phyloP scores from a whole-genome alignment of 2,113 vertebrate species.

The Sander lucioperca region DNA sequence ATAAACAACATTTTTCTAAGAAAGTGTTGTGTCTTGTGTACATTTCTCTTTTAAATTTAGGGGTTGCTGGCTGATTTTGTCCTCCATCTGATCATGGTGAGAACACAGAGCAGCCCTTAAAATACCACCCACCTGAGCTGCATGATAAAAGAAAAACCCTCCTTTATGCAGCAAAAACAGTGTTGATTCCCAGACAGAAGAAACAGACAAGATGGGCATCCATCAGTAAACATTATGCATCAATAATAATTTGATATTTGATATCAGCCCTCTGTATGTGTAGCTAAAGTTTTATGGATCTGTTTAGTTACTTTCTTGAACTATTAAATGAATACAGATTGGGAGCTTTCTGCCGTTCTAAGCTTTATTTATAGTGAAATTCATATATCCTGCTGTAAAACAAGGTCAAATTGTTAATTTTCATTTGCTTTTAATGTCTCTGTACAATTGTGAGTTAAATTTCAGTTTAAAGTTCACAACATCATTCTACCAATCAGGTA shows the following conservation, averaged over 20 bases:
- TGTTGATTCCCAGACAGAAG: neutral
- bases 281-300: neutral
- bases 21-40: neutral
- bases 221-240: slow-evolving; percentile 15
- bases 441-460: neutral
- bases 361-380: no score
- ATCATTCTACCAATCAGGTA: neutral
- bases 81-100: neutral
- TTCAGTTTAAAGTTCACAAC: neutral
- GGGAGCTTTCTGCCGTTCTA: neutral
- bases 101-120: slow-evolving; percentile 26
- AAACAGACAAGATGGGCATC: neutral
- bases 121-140: slow-evolving; percentile 24
- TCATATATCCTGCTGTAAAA: neutral
- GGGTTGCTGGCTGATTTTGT: neutral
- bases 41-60: neutral
- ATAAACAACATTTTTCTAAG: neutral
- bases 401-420: neutral
- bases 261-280: neutral
- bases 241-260: slow-evolving; percentile 21
- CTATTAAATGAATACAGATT: neutral
- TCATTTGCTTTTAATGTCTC: neutral
- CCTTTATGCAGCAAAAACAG: slow-evolving; percentile 7
- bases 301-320: neutral
- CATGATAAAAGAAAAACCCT: slow-evolving; percentile 3